phyloP scores from a whole-genome alignment of 2,888 invertebrate species.

The Drosophila lacicola region DNA sequence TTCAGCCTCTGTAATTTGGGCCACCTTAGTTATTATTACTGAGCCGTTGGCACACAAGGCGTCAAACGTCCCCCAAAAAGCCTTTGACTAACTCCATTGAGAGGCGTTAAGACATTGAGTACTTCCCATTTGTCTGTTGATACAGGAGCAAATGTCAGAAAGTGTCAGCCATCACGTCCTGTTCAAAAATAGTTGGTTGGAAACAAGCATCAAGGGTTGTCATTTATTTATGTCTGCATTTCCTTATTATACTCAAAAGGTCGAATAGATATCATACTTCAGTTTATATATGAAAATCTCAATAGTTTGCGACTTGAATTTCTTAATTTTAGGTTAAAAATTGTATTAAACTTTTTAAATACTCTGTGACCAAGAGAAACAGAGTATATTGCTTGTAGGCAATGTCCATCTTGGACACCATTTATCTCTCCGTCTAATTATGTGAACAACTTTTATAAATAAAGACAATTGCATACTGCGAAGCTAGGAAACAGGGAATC shows the following conservation, averaged over 20 bases:
- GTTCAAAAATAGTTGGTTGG: neutral
- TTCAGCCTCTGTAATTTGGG: neutral
- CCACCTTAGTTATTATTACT: constrained; percentile 4
- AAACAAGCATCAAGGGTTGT: neutral
- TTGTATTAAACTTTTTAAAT: too few species aligned
- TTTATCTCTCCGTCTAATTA: too few species aligned
- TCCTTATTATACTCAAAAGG: neutral
- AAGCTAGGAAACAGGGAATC: too few species aligned
- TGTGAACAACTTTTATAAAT: too few species aligned
- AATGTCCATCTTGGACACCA: too few species aligned
- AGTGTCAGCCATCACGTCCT: neutral
- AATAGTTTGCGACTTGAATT: too few species aligned
- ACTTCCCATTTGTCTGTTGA: constrained; percentile 5
- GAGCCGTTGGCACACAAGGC: neutral
- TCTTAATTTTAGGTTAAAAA: too few species aligned
- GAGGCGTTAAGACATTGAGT: neutral
- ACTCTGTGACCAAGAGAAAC: too few species aligned
- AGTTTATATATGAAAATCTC: too few species aligned
- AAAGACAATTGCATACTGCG: too few species aligned
- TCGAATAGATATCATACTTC: neutral
- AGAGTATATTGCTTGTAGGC: too few species aligned
- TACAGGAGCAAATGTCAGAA: constrained; percentile 1
- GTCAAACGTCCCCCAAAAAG: neutral
- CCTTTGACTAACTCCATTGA: neutral
- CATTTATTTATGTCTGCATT: neutral